These are phyloP conservation scores for Yponomeuta malinellus DNA, from an alignment of 2,888 invertebrate species.

Conservation along the genomic window DNA sequence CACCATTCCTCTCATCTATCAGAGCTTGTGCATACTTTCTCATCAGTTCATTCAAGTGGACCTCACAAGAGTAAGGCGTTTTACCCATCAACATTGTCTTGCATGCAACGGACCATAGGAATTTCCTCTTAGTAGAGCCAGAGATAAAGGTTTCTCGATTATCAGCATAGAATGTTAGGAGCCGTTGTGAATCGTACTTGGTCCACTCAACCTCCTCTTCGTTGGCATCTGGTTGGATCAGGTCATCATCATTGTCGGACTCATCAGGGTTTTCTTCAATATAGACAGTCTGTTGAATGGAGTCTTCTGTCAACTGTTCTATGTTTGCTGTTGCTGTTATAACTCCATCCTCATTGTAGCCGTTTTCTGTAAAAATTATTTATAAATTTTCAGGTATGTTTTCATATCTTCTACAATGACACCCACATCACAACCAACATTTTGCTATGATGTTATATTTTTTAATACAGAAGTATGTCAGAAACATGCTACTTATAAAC, in stretches of 20 bases:
- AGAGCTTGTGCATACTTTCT: slow-evolving; percentile 41
- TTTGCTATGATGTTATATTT: too few relatives aligned
- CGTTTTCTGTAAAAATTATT: slow-evolving; percentile 40
- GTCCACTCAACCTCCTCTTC: slow-evolving; percentile 39
- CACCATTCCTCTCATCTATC: slow-evolving; percentile 28
- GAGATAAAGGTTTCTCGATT: slow-evolving; percentile 55
- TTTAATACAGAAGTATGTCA: too few relatives aligned
- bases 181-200: slow-evolving; percentile 47
- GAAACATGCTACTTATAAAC: too few relatives aligned
- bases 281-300: neutral
- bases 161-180: slow-evolving; percentile 58
- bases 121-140: slow-evolving; percentile 43
- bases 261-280: slow-evolving; percentile 8
- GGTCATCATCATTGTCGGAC: neutral
- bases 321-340: slow-evolving; percentile 35
- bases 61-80: slow-evolving; percentile 44
- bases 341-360: slow-evolving; percentile 35
- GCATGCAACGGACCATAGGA: slow-evolving; percentile 61
- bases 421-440: neutral
- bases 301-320: slow-evolving; percentile 15
- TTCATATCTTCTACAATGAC: neutral
- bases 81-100: slow-evolving; percentile 56
- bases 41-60: slow-evolving; percentile 42
- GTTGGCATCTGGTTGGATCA: neutral
- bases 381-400: neutral